phyloP scores from a whole-genome alignment of 2,797 vertebrate species.

The Semaprochilodus insignis region DNA sequence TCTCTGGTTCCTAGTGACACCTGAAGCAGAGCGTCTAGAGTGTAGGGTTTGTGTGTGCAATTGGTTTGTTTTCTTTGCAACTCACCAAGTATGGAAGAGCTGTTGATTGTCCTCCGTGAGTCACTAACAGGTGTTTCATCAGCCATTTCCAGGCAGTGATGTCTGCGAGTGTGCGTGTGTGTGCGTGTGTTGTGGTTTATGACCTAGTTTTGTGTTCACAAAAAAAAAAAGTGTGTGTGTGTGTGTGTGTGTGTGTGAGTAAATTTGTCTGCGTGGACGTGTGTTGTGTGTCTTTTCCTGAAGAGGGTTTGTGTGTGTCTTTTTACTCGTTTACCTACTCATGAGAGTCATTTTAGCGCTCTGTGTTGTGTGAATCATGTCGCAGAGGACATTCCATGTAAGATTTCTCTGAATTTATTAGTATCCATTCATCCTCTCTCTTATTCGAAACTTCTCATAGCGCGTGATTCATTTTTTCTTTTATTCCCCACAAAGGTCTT shows the following conservation, averaged over 20 bases:
- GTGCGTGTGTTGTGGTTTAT: slow-evolving; percentile 29
- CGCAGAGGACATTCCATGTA: slow-evolving; percentile 21
- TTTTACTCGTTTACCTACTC: slow-evolving; percentile 24
- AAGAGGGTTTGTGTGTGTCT: not conserved
- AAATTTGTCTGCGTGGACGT: slow-evolving; percentile 17
- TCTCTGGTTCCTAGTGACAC: not conserved
- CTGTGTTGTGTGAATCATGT: slow-evolving; percentile 32
- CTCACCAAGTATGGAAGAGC: slow-evolving; percentile 47
- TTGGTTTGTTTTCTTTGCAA: slow-evolving; percentile 25
- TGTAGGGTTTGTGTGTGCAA: not conserved
- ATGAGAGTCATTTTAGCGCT: slow-evolving; percentile 12
- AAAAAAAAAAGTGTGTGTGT: slow-evolving; percentile 57
- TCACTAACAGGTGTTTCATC: slow-evolving; percentile 60
- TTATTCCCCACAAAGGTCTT: not conserved
- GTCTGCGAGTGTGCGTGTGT: slow-evolving; percentile 13
- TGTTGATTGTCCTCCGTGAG: slow-evolving; percentile 61
- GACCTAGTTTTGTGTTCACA: slow-evolving; percentile 6
- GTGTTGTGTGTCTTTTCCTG: slow-evolving; percentile 17
- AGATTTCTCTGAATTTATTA: slow-evolving; percentile 17
- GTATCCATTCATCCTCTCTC: not conserved
- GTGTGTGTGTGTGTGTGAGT: slow-evolving; percentile 48
- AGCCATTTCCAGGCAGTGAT: slow-evolving; percentile 63
- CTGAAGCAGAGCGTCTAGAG: not conserved
- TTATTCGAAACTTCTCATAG: not conserved
- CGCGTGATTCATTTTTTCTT: not conserved